A percentile compares a stretch with the other conserved stretches of the same genome.
phyloP scores from a whole-genome alignment of 2,113 vertebrate genomes.

The Morone saxatilis region DNA sequence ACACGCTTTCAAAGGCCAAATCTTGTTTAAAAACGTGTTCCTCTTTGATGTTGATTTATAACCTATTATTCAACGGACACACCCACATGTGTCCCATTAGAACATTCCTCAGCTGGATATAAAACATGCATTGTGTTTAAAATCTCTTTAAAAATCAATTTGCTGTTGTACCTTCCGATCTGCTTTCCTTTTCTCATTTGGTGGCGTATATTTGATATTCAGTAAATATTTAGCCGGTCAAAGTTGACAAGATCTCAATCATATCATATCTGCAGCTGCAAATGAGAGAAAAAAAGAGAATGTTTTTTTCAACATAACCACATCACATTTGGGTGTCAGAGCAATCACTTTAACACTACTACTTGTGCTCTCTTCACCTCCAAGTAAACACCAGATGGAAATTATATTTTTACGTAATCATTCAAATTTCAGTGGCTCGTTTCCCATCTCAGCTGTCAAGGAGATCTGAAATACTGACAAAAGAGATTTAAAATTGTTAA shows the following conservation, averaged over 20 bases:
- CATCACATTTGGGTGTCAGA: not conserved
- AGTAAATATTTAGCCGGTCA: conserved; percentile 19
- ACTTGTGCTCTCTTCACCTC: not conserved
- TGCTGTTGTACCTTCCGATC: accelerated
- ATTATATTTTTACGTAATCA: not conserved
- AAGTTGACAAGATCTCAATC: not conserved
- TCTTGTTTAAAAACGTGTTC: conserved; percentile 42
- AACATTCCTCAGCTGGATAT: conserved; percentile 7
- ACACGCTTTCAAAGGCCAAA: conserved; percentile 38
- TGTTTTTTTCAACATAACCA: not conserved
- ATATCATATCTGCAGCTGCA: not conserved
- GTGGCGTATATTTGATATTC: not conserved
- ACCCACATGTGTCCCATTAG: not conserved
- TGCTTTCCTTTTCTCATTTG: conserved; percentile 3
- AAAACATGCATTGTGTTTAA: not conserved
- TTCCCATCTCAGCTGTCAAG: not conserved
- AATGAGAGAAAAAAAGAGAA: too few relatives aligned
- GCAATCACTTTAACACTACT: not conserved
- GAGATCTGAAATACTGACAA: not conserved
- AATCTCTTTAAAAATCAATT: conserved; percentile 9
- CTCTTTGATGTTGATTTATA: conserved; percentile 47
- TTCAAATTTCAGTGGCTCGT: not conserved
- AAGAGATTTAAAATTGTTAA: not conserved
- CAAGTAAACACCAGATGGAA: not conserved
- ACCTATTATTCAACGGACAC: not conserved